phyloP scores from a whole-genome alignment of 2,797 vertebrate genomes.

The Dendrocincla tyrannina region DNA sequence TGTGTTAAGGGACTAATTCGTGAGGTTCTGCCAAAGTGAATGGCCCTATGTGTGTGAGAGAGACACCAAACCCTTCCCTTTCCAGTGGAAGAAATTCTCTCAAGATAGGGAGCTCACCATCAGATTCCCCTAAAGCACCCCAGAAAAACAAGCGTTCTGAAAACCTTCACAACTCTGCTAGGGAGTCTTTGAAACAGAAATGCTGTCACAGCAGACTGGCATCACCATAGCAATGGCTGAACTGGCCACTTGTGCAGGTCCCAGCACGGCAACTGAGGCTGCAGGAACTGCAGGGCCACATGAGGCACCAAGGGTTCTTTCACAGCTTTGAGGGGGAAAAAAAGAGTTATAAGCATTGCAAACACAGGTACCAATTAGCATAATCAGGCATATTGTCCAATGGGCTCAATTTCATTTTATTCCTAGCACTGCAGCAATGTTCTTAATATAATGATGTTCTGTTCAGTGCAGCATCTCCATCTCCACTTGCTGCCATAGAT shows the following conservation, averaged over 20 bases:
- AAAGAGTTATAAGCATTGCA: background rate
- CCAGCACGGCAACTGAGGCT: background rate
- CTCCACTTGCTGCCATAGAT: background rate
- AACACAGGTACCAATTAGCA: background rate
- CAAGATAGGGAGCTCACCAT: background rate
- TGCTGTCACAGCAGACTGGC: background rate
- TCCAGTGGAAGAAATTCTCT: background rate
- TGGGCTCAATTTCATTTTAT: background rate
- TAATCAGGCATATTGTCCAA: background rate
- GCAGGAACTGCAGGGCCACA: background rate
- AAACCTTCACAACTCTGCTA: background rate
- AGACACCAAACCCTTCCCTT: background rate
- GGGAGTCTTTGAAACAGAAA: background rate
- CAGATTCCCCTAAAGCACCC: background rate
- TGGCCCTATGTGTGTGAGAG: background rate
- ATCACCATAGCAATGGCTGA: background rate
- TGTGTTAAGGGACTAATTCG: background rate
- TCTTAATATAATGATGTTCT: background rate
- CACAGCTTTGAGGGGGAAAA: background rate
- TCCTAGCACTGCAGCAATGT: background rate
- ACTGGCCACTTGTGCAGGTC: background rate
- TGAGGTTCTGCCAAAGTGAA: background rate
- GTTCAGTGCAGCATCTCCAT: background rate
- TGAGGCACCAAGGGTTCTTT: background rate
- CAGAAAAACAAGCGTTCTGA: background rate